phyloP scores from a whole-genome alignment of 2,888 invertebrate genomes.

The Penaeus monodon region DNA sequence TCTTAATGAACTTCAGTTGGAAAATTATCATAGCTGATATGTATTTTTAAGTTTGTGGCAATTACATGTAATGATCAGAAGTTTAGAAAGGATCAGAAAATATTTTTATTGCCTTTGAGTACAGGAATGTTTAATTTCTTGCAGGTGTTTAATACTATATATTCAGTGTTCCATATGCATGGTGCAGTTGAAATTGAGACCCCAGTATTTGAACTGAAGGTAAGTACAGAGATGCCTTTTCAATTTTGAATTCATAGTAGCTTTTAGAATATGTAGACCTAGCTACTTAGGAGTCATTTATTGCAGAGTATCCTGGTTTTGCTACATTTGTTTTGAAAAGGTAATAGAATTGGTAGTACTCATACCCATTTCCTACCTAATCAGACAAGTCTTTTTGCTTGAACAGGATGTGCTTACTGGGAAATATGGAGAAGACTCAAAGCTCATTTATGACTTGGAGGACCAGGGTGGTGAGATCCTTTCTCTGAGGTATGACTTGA shows the following conservation, averaged over 20 bases:
- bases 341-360: too few species aligned
- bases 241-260: too few species aligned
- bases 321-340: neutral
- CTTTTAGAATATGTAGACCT: too few species aligned
- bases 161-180: slow-evolving; percentile 91
- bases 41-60: too few species aligned
- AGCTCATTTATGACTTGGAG: slow-evolving; percentile 96
- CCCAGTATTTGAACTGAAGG: slow-evolving; percentile 96
- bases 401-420: slow-evolving; percentile 93
- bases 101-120: too few species aligned
- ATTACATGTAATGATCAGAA: too few species aligned
- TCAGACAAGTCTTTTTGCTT: slow-evolving; percentile 62
- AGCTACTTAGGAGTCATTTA: too few species aligned
- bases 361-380: neutral
- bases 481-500: slow-evolving; percentile 95
- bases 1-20: too few species aligned
- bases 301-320: neutral
- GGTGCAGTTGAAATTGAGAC: slow-evolving; percentile 99
- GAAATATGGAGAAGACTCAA: slow-evolving; percentile 99
- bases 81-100: too few species aligned
- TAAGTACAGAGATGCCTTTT: slow-evolving; percentile 16
- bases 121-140: neutral
- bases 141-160: slow-evolving; percentile 81
- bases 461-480: slow-evolving; percentile 99
- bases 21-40: too few species aligned